Conservation (phyloP, 1,140 invertebrate genomes). For the Drosophila bocki region DNA sequence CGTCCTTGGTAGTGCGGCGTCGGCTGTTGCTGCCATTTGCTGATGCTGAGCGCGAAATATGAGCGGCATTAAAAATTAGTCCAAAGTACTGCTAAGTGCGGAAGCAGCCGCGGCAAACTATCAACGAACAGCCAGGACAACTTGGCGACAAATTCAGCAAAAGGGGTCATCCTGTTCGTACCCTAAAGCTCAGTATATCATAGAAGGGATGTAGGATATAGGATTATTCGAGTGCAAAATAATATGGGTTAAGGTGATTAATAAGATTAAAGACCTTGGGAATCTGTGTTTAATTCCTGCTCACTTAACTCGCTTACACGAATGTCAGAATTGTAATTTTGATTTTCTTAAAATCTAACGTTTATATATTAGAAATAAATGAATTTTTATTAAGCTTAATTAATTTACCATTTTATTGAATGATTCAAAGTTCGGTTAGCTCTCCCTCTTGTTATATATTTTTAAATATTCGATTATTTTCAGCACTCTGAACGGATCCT, state of each 20-base stretch:
- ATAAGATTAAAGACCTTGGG: neutral
- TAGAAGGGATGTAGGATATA: neutral
- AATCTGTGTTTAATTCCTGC: no score
- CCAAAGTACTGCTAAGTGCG: slow-evolving; percentile 78
- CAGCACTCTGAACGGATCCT: neutral
- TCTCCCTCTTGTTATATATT: neutral
- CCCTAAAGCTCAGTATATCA: neutral
- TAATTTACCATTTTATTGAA: no score
- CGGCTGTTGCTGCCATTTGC: slow-evolving; percentile 28
- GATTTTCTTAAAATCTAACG: no score
- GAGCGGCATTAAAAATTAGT: slow-evolving; percentile 79
- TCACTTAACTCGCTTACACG: no score
- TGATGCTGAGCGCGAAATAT: slow-evolving; percentile 58
- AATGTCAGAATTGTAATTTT: no score
- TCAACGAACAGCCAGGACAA: slow-evolving; percentile 40
- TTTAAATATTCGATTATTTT: neutral
- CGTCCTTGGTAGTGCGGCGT: slow-evolving; percentile 12
- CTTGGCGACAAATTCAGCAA: neutral
- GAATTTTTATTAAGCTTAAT: no score
- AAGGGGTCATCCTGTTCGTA: slow-evolving; percentile 7
- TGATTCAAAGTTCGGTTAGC: no score
- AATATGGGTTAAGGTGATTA: neutral
- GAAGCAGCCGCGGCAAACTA: slow-evolving; percentile 62
- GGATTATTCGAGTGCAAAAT: neutral
- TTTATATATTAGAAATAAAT: neutral